Conservation (phyloP, 2,797 vertebrate species). For the Rhincodon typus region DNA sequence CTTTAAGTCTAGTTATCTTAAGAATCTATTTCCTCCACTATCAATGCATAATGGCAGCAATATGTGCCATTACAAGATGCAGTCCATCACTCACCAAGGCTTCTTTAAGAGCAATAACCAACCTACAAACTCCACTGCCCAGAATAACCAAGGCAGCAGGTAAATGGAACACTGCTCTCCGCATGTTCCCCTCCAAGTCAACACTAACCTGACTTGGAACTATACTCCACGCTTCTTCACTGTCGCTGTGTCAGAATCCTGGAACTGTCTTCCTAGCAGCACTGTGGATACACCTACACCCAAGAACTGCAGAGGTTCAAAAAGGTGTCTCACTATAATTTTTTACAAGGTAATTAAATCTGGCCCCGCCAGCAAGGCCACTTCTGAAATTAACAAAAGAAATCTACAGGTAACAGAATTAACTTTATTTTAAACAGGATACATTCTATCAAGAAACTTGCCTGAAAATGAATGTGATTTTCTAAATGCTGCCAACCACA, state of each 20-base stretch:
- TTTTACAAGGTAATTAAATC: not conserved
- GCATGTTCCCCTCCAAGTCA: not conserved
- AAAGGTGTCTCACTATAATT: not conserved
- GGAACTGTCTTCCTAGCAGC: not conserved
- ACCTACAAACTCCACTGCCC: not conserved
- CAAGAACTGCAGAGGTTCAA: too few relatives aligned
- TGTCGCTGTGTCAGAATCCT: not conserved
- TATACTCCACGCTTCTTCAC: not conserved
- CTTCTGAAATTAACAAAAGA: not conserved
- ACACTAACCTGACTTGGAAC: not conserved
- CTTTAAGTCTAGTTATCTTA: not conserved
- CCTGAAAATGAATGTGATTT: not conserved
- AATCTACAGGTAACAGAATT: not conserved
- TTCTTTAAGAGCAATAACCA: not conserved
- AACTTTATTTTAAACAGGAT: not conserved
- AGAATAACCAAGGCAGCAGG: not conserved
- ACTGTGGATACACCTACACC: not conserved
- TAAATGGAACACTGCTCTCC: too few relatives aligned
- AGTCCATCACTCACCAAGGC: not conserved
- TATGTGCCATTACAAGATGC: not conserved
- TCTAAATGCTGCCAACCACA: not conserved
- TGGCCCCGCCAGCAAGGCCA: not conserved
- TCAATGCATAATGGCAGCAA: not conserved
- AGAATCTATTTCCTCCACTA: not conserved
- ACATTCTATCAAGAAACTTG: not conserved